These are phyloP conservation scores for Pectinophora gossypiella DNA, from an alignment of 1,140 invertebrate species.

Conservation along the genomic window DNA sequence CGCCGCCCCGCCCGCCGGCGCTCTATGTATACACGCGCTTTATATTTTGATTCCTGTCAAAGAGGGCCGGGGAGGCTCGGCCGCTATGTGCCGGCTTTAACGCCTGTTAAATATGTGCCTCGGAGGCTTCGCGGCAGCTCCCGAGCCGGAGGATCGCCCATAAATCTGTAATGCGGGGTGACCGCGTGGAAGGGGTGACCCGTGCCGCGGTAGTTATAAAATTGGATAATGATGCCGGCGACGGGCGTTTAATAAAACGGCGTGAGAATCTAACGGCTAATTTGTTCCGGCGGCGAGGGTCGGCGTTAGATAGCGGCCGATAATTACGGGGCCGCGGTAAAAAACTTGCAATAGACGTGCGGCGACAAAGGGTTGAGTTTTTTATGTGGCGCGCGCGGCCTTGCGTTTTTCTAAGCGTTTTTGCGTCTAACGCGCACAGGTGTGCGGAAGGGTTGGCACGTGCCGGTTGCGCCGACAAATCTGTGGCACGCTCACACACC, in stretches of 20 bases:
- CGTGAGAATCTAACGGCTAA: constrained; percentile 40
- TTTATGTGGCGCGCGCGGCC: constrained; percentile 23
- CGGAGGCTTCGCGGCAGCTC: constrained; percentile 5
- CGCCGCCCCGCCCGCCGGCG: constrained; percentile 20
- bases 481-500: neutral
- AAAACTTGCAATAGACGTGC: constrained; percentile 29
- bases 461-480: constrained; percentile 2
- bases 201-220: neutral
- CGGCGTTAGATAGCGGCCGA: constrained; percentile 24
- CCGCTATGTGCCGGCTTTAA: constrained; percentile 27
- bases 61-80: constrained; percentile 39
- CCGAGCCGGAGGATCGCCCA: neutral
- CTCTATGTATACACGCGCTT: constrained; percentile 45
- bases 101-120: constrained; percentile 26
- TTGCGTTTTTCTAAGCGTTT: constrained; percentile 27
- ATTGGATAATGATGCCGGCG: constrained; percentile 1
- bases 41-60: constrained; percentile 53
- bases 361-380: constrained; percentile 29
- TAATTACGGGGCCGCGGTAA: constrained; percentile 24
- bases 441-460: neutral
- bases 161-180: neutral
- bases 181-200: neutral
- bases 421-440: constrained; percentile 21
- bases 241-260: constrained; percentile 8
- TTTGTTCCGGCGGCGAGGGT: constrained; percentile 36